phyloP scores from a whole-genome alignment of 2,888 invertebrate genomes.

The Leistus spinibarbis region DNA sequence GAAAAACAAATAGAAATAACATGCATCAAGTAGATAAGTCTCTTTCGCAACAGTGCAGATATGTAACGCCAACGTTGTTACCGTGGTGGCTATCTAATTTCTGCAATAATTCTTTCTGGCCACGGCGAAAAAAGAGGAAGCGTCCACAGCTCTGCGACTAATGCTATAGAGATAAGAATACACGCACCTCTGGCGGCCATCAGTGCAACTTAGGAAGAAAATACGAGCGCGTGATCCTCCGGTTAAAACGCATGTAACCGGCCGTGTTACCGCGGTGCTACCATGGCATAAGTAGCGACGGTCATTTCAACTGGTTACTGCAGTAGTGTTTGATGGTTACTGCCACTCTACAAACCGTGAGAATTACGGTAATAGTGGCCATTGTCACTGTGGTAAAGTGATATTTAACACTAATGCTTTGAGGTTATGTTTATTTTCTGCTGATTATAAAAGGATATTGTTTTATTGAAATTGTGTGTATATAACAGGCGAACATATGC shows the following conservation, averaged over 20 bases:
- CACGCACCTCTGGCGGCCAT: constrained; percentile 19
- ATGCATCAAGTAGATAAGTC: neutral
- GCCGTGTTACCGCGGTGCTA: neutral
- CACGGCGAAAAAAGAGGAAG: constrained; percentile 21
- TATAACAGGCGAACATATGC: neutral
- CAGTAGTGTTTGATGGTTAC: neutral
- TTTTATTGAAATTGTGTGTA: neutral
- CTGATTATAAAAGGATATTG: neutral
- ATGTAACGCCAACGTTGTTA: constrained; percentile 2
- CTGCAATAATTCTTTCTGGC: constrained; percentile 30
- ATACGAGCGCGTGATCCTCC: constrained; percentile 16
- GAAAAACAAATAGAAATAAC: neutral
- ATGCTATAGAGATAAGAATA: constrained; percentile 13
- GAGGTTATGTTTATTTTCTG: neutral
- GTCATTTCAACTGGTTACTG: neutral
- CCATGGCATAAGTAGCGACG: too few species aligned
- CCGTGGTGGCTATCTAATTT: constrained; percentile 31
- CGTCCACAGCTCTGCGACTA: neutral
- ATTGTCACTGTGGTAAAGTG: neutral
- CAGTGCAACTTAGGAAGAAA: constrained; percentile 27
- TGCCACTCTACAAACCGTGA: neutral
- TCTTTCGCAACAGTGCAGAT: neutral
- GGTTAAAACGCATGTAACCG: constrained; percentile 6
- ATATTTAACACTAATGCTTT: neutral
- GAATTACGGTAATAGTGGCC: neutral